Percentiles rank a stretch among this genome's conserved stretches.
phyloP scores from a whole-genome alignment of 2,888 invertebrate species.

The Epinotia demarniana region DNA sequence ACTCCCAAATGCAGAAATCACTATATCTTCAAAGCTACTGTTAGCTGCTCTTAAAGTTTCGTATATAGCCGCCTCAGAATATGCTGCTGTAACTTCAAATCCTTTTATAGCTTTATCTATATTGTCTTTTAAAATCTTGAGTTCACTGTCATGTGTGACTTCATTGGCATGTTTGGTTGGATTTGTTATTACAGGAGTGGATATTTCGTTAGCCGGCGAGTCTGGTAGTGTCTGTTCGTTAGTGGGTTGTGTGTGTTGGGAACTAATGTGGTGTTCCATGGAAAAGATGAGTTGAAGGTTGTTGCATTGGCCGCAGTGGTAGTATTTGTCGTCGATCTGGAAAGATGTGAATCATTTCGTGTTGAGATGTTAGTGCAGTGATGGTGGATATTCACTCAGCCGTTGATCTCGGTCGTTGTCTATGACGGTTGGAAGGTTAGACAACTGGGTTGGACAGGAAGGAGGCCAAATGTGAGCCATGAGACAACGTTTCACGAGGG shows the following conservation, averaged over 20 bases:
- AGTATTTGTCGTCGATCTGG: constrained; percentile 55
- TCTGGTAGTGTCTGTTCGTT: constrained; percentile 2
- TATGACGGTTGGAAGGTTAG: no score
- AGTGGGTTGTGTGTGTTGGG: constrained; percentile 47
- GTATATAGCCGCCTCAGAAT: neutral
- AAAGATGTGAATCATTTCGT: constrained; percentile 13
- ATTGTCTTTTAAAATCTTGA: neutral
- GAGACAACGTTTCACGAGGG: no score
- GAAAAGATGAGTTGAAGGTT: constrained; percentile 49
- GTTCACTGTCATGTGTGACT: no score
- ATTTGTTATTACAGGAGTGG: neutral
- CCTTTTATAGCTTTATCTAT: neutral
- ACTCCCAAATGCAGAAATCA: constrained; percentile 45
- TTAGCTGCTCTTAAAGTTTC: constrained; percentile 2
- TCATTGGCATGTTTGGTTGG: neutral
- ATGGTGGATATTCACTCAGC: no score
- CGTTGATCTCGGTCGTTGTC: no score
- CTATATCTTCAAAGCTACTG: constrained; percentile 36
- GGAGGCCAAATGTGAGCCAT: no score
- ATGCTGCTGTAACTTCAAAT: neutral
- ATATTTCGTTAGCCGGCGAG: constrained; percentile 11
- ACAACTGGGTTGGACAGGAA: no score
- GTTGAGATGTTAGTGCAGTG: no score
- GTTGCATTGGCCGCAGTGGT: constrained; percentile 63
- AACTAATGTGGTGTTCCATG: constrained; percentile 51